Evolutionary conservation across 2,888 invertebrate species (phyloP).

Genomic region (Tipula confusa): DNA sequence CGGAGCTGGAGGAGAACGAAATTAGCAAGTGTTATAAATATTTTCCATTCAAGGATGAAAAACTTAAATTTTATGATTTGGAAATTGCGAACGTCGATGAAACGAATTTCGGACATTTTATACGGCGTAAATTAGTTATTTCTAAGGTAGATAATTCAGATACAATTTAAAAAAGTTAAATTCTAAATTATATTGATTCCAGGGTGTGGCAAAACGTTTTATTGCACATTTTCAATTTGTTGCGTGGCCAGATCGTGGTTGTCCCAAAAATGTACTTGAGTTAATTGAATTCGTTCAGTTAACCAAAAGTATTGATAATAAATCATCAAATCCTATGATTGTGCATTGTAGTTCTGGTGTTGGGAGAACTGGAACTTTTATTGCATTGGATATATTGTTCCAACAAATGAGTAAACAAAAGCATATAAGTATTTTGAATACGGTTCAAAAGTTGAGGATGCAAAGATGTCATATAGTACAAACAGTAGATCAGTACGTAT

Average conservation of each 20-base stretch:
- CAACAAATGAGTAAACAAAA: slow-evolving; percentile 45
- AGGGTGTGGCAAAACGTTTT: slow-evolving; percentile 40
- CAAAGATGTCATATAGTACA: background rate
- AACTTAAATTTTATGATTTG: background rate
- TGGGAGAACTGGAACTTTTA: slow-evolving; percentile 70
- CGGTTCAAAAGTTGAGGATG: background rate
- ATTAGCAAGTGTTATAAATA: slow-evolving; percentile 37
- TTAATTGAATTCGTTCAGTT: slow-evolving; percentile 61
- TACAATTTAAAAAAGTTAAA: too few species aligned
- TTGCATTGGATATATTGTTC: slow-evolving; percentile 65
- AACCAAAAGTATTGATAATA: slow-evolving; percentile 39
- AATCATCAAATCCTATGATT: slow-evolving; percentile 56
- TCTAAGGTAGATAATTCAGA: too few species aligned
- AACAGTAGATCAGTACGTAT: background rate
- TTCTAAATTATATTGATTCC: too few species aligned
- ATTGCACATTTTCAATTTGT: slow-evolving; percentile 65
- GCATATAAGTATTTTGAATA: background rate
- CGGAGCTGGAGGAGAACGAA: slow-evolving; percentile 62
- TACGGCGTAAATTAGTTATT: background rate
- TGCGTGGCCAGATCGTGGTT: slow-evolving; percentile 71
- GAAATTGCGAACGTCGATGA: background rate
- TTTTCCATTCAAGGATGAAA: background rate
- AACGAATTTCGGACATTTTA: background rate
- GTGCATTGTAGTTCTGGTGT: slow-evolving; percentile 63
- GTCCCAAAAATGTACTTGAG: slow-evolving; percentile 57